phyloP scores from a whole-genome alignment of 2,888 invertebrate genomes.

The Heliconius erato region DNA sequence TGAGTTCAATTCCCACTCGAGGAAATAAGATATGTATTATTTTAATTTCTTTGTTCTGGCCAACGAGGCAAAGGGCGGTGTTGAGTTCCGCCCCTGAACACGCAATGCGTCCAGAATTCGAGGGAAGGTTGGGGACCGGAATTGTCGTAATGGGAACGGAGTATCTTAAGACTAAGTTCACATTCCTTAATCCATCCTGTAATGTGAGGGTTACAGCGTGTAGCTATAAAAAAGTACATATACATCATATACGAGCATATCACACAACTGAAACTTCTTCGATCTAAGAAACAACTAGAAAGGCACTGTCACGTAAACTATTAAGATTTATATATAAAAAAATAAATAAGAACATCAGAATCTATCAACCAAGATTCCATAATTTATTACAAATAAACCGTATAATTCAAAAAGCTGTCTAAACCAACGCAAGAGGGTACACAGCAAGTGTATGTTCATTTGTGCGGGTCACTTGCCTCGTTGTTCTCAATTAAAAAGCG shows the following conservation, averaged over 20 bases:
- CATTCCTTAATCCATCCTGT: neutral
- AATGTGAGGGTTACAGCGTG: neutral
- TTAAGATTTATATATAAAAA: slow-evolving; percentile 10
- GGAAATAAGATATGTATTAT: too few relatives aligned
- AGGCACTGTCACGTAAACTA: neutral
- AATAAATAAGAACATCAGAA: neutral
- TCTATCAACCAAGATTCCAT: slow-evolving; percentile 21
- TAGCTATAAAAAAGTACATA: too few relatives aligned
- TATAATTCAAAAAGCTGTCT: slow-evolving; percentile 48
- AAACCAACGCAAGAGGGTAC: slow-evolving; percentile 6
- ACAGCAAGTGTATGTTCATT: slow-evolving; percentile 51
- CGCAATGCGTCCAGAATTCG: too few relatives aligned
- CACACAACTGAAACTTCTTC: neutral
- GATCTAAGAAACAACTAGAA: neutral
- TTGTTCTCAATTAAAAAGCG: slow-evolving; percentile 78
- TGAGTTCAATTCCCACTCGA: too few relatives aligned
- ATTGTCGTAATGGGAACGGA: too few relatives aligned
- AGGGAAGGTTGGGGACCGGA: too few relatives aligned
- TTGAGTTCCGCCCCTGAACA: too few relatives aligned
- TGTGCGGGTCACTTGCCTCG: slow-evolving; percentile 58
- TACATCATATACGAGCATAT: too few relatives aligned
- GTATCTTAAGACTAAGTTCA: neutral
- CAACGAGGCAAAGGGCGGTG: too few relatives aligned
- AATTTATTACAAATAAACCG: slow-evolving; percentile 44
- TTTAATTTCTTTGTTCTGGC: too few relatives aligned